These are phyloP conservation scores for Eutrigla gurnardus DNA, from an alignment of 2,797 vertebrate genomes.

Conservation along the genomic window DNA sequence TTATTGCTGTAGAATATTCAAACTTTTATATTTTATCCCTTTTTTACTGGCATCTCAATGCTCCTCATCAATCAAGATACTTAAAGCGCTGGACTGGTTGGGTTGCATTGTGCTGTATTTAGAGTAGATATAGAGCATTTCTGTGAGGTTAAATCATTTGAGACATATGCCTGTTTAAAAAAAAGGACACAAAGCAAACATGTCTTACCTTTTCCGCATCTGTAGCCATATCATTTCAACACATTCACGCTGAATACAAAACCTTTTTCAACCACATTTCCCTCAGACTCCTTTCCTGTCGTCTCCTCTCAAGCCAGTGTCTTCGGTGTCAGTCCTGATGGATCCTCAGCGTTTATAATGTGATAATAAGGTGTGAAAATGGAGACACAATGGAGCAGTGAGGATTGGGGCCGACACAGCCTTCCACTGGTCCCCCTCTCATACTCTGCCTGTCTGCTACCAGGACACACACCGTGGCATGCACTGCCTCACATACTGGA, in stretches of 20 bases:
- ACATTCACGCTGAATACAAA: neutral
- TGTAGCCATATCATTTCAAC: neutral
- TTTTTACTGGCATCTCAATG: neutral
- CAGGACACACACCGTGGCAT: slow-evolving; percentile 54
- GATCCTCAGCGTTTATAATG: slow-evolving; percentile 84
- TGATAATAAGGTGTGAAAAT: slow-evolving; percentile 90
- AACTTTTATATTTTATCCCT: neutral
- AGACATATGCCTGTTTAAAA: neutral
- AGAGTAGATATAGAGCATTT: neutral
- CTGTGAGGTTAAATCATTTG: neutral
- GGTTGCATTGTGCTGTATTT: neutral
- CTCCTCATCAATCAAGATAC: neutral
- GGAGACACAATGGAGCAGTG: slow-evolving; percentile 84
- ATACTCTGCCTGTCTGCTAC: slow-evolving; percentile 54
- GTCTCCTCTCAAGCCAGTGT: slow-evolving; percentile 53
- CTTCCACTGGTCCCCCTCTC: slow-evolving; percentile 70
- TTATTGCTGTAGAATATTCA: neutral
- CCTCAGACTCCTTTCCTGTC: slow-evolving; percentile 1
- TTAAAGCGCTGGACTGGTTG: neutral
- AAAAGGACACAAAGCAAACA: neutral
- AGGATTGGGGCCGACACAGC: slow-evolving; percentile 76
- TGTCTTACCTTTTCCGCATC: neutral
- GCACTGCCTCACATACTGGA: slow-evolving; percentile 19
- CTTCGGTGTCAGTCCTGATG: slow-evolving; percentile 80
- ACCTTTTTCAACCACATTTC: neutral